A percentile compares a stretch with the other conserved stretches of the same genome.
These are phyloP conservation scores for Porites australiensis DNA, from an alignment of 64 coral and sea anemone species.

Conservation along the genomic window DNA sequence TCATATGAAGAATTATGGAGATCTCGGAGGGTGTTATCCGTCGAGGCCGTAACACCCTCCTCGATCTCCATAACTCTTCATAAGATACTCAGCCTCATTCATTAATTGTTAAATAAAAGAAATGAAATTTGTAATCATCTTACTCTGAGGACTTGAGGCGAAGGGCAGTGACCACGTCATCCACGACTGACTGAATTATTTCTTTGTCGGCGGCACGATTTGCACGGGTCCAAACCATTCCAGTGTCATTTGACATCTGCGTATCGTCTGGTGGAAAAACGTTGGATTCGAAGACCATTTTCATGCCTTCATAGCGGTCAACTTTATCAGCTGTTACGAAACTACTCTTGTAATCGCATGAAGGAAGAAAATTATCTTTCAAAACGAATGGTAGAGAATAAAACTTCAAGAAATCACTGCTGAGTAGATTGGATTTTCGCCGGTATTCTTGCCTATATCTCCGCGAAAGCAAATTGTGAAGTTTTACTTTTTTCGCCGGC, in stretches of 20 bases:
- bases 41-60: no score
- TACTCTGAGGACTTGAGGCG: no score
- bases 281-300: no score
- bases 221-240: background rate
- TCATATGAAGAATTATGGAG: no score
- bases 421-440: background rate
- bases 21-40: no score
- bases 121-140: no score
- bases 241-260: background rate
- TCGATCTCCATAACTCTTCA: no score
- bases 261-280: no score
- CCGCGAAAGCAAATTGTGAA: background rate
- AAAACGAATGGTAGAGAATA: constrained; percentile 12
- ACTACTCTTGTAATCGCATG: background rate
- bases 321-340: background rate
- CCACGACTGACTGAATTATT: background rate
- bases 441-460: no score
- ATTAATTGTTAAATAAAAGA: no score
- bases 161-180: background rate
- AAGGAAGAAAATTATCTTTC: background rate
- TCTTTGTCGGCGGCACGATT: constrained; percentile 19
- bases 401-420: background rate
- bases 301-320: background rate
- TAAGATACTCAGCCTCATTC: no score
- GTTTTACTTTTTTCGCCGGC: background rate